Evolutionary conservation across 2,888 invertebrate species (phyloP).

Genomic region (Zonitis immaculata): DNA sequence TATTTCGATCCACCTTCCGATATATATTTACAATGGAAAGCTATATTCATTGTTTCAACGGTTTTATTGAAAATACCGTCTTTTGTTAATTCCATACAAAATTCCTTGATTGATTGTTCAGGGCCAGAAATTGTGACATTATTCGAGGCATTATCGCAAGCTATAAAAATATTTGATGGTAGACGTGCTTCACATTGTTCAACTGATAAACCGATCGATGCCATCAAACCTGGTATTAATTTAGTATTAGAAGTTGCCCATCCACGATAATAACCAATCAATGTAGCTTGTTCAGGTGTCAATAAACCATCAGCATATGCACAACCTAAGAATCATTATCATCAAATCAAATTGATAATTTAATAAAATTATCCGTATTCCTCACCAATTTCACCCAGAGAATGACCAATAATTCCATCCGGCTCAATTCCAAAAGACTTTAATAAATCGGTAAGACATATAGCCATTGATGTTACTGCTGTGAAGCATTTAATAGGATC

Average conservation of each 20-base stretch:
- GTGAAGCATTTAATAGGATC: conserved; percentile 56
- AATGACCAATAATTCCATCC: conserved; percentile 92
- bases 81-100: conserved; percentile 60
- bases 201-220: conserved; percentile 62
- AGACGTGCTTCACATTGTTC: conserved; percentile 52
- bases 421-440: conserved; percentile 67
- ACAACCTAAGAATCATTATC: conserved; percentile 49
- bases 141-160: conserved; percentile 82
- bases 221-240: conserved; percentile 43
- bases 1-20: conserved; percentile 58
- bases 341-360: not conserved
- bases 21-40: conserved; percentile 80
- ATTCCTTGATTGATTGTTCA: conserved; percentile 59
- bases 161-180: conserved; percentile 74
- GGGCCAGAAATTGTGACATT: conserved; percentile 91
- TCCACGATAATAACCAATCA: conserved; percentile 58
- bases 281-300: conserved; percentile 57
- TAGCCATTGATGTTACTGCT: conserved; percentile 55
- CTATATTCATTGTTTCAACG: conserved; percentile 74
- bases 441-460: conserved; percentile 83
- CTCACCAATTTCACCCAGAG: conserved; percentile 73
- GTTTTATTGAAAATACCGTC: conserved; percentile 71
- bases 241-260: conserved; percentile 44
- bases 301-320: conserved; percentile 62
- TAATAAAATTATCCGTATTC: not conserved